Base-by-base conservation (phyloP, 2,113 vertebrate species). In the Anoplopoma fimbria region DNA sequence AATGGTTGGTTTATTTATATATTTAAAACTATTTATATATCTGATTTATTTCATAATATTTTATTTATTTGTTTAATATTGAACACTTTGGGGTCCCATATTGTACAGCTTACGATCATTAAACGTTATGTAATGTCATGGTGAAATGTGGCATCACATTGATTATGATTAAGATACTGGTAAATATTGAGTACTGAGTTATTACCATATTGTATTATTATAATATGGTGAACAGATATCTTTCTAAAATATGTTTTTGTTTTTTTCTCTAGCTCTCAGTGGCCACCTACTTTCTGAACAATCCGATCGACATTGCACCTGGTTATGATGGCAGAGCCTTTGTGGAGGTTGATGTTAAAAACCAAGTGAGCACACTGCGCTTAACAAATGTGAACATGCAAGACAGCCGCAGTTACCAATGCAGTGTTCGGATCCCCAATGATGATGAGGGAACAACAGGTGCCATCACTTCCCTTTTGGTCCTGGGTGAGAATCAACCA, bases 351-450 rank as follows among this genome's bases (percentile, higher is more conserved):
- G 25, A 94, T 0, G 0, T 76, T 0, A 0, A 0, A 0, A 19
- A 0, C 0, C 63, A 71, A 27, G 75, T 94, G 1, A 93, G 95
- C 73, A 93, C 89, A 2, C 67, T 99, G 75, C 89, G 29, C 40
- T 64, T 99, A 5, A 62, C 1, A 0, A 55, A 87, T 3, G 88
- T 96, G n/a, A 96, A 95, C 42, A 92, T 96, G 89, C 74, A 93
- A 4, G 97, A 99, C 91, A 98, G 94, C 0, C 94, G 97, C 0
- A 92, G 69, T 0, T 98, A 94, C 0, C 83, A 81, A 40, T 98
- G 97, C 84, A 90, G 40, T 0, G 94, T 98, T 2, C 80, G 61
- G 0, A 89, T 97, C 9, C 23, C 91, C 0, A 7, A 21, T 0
- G 97, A 98, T 23, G 6, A 93, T 25, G 10, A 49, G 0, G 89